Conservation (phyloP, 1,140 invertebrate species). For the Coenobita brevimanus region DNA sequence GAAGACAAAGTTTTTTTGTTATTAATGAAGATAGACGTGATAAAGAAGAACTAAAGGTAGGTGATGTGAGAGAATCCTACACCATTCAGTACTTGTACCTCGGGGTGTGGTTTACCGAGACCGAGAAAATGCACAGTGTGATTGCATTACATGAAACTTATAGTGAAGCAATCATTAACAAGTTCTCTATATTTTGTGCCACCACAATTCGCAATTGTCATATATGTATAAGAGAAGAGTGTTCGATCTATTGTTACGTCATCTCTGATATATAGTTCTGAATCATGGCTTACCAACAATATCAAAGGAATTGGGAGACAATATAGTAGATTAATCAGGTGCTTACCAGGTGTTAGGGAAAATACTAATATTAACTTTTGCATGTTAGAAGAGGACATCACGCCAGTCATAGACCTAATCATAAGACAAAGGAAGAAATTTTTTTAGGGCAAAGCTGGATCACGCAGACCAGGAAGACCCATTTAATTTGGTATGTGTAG, state of each 20-base stretch:
- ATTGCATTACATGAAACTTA: background rate
- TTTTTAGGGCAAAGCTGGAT: no score
- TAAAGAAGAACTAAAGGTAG: no score
- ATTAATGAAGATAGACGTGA: no score
- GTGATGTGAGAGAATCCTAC: no score
- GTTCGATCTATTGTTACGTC: background rate
- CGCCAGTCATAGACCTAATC: background rate
- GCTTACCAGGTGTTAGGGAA: background rate
- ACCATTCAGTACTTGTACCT: background rate
- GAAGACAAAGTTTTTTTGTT: background rate
- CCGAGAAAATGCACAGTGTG: background rate
- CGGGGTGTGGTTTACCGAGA: background rate
- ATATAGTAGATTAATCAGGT: background rate
- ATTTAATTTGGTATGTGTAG: no score
- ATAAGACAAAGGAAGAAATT: background rate
- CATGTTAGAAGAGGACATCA: background rate
- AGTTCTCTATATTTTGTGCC: no score
- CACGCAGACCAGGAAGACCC: no score
- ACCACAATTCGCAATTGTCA: background rate
- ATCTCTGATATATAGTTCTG: background rate
- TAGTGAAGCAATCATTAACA: background rate
- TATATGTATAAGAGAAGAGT: background rate
- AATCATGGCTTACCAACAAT: background rate
- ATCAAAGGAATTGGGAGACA: constrained; percentile 5
- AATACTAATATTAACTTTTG: constrained; percentile 5